A percentile compares a stretch with the other conserved stretches of the same genome.
These are phyloP conservation scores for Apodemus agrarius DNA, from an alignment of 2,797 vertebrate genomes.

Conservation along the genomic window DNA sequence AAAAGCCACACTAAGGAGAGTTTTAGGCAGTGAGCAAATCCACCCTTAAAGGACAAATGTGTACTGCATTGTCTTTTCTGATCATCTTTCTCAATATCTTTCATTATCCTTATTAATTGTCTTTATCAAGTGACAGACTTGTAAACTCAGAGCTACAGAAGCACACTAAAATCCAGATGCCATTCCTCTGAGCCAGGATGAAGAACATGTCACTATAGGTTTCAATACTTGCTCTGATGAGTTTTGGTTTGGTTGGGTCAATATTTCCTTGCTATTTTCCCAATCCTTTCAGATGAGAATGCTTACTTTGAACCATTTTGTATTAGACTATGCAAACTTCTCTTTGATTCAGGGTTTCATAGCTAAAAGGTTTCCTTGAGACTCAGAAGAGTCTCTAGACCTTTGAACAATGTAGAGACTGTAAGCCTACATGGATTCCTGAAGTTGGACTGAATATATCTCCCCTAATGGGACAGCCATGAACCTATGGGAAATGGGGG, in stretches of 20 bases:
- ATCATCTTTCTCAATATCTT: background rate
- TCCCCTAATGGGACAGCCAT: background rate
- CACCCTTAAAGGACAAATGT: background rate
- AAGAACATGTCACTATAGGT: background rate
- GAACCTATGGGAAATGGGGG: background rate
- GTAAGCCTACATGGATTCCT: background rate
- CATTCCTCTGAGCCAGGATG: background rate
- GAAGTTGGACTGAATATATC: background rate
- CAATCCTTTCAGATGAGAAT: background rate
- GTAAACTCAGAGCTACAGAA: background rate
- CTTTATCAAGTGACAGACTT: background rate
- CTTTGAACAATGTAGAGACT: background rate
- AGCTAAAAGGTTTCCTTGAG: background rate
- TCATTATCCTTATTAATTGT: background rate
- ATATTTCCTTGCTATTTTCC: background rate
- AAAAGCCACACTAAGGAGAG: background rate
- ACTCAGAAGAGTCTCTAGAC: background rate
- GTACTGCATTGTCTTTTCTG: background rate
- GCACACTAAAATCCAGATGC: background rate
- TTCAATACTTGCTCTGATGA: background rate
- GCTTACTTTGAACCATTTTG: background rate
- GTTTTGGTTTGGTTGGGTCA: background rate
- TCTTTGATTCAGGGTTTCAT: background rate
- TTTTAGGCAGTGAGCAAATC: background rate
- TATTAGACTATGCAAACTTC: background rate